These are phyloP conservation scores for Cyanoderma ruficeps DNA, from an alignment of 2,113 vertebrate genomes.

Conservation along the genomic window DNA sequence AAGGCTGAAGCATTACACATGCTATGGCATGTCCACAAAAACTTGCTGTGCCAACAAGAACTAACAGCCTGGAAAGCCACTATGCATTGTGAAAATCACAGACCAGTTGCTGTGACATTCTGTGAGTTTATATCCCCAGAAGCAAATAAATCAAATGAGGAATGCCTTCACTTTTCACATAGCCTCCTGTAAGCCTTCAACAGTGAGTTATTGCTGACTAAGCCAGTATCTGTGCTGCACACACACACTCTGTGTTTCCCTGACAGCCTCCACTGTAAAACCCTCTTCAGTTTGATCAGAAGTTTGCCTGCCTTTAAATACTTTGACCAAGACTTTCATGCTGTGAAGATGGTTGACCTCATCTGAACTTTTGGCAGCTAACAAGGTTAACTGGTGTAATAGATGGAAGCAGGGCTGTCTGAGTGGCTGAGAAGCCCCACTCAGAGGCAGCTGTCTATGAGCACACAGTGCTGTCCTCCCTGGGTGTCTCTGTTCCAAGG, in stretches of 20 bases:
- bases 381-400: not conserved
- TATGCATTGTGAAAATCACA: not conserved
- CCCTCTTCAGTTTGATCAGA: not conserved
- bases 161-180: not conserved
- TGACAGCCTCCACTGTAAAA: not conserved
- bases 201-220: not conserved
- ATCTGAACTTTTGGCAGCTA: not conserved
- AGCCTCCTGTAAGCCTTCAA: not conserved
- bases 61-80: not conserved
- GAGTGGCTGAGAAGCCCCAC: not conserved
- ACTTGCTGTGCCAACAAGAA: not conserved
- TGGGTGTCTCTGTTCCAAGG: not conserved
- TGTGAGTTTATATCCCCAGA: not conserved
- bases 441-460: not conserved
- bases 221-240: not conserved
- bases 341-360: not conserved
- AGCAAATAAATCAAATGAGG: not conserved
- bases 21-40: not conserved
- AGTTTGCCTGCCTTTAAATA: not conserved
- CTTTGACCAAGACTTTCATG: not conserved
- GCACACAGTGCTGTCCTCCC: not conserved
- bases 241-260: not conserved
- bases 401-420: not conserved
- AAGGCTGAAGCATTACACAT: not conserved
- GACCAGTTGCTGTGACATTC: not conserved